Base-by-base conservation (phyloP, 2,797 vertebrate species). In the Yasuhikotakia modesta region DNA sequence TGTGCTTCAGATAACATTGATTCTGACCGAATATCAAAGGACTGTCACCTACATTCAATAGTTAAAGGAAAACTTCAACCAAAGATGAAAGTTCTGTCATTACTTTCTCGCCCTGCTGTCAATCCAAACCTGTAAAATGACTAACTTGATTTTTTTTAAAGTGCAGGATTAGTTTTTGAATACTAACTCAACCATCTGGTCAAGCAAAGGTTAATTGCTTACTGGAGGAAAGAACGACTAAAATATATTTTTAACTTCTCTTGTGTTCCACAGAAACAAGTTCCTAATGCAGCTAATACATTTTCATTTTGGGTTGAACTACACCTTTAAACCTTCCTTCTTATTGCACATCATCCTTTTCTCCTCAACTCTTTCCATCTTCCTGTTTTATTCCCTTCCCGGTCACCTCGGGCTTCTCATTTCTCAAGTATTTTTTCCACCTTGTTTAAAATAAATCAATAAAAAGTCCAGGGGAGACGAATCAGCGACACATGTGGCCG, bases 401-500 rank as follows among this genome's bases (percentile, higher is more conserved):
- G 69, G 35, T 69, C 75, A 27, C 70, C 74, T 53, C 57, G n/a
- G 70, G 45, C 72, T 61, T 78, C 81, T 76, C 89, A 91, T 93
- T 90, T 89, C 82, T 92, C 89, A 91, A 88, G 87, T 90, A 89
- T 91, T 91, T 75, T 78, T 81, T 83, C 82, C 39, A 58, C 22
- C 76, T 89, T 90, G 88, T 92, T 92, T 91, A 91, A 93, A 92
- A 90, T 85, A 87, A 92, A 92, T 93, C 91, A 91, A 93, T 92
- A 92, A 77, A 82, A 78, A 84, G 86, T 88, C 87, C 80, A 82
- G 86, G 88, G 87, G 89, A 92, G 88, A 92, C 87, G 87, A 92
- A 92, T 91, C 88, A 91, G 90, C 87, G 81, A 82, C 85, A 84
- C 85, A 81, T 84, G 87, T 84, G 86, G 64, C 69, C 43, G 30